Evolutionary conservation across 2,797 vertebrate genomes (phyloP).

Genomic region (Sebastes goodei): DNA sequence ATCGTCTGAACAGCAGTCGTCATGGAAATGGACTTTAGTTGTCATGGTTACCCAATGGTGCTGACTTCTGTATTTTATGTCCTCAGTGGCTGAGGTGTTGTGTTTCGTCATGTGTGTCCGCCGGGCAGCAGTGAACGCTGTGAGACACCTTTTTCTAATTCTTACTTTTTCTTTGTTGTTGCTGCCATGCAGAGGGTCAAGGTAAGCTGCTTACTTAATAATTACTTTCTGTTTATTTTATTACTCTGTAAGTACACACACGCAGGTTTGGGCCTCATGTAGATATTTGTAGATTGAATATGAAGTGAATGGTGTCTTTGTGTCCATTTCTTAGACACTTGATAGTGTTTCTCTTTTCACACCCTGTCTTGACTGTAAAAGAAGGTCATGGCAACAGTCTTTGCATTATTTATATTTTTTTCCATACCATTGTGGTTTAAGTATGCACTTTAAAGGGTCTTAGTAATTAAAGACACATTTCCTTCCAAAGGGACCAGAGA

Average conservation of each 20-base stretch:
- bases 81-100: constrained; percentile 68
- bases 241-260: not conserved
- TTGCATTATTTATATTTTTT: not conserved
- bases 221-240: not conserved
- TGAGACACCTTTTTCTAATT: constrained; percentile 68
- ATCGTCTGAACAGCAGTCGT: constrained; percentile 53
- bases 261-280: not conserved
- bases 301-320: not conserved
- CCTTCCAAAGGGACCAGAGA: not conserved
- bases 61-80: constrained; percentile 72
- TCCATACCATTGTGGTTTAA: not conserved
- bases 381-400: not conserved
- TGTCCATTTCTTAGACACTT: not conserved
- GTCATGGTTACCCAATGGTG: constrained; percentile 58
- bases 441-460: not conserved
- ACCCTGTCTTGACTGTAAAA: not conserved
- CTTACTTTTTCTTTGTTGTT: constrained; percentile 72
- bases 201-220: constrained; percentile 81
- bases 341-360: not conserved
- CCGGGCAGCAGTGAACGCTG: constrained; percentile 46
- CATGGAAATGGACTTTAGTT: constrained; percentile 66
- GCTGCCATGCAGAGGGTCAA: constrained; percentile 96
- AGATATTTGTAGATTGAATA: not conserved
- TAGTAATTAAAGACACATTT: not conserved
- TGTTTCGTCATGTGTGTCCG: constrained; percentile 49